phyloP scores from a whole-genome alignment of 2,888 invertebrate genomes.

The Drosophila subsilvestris region DNA sequence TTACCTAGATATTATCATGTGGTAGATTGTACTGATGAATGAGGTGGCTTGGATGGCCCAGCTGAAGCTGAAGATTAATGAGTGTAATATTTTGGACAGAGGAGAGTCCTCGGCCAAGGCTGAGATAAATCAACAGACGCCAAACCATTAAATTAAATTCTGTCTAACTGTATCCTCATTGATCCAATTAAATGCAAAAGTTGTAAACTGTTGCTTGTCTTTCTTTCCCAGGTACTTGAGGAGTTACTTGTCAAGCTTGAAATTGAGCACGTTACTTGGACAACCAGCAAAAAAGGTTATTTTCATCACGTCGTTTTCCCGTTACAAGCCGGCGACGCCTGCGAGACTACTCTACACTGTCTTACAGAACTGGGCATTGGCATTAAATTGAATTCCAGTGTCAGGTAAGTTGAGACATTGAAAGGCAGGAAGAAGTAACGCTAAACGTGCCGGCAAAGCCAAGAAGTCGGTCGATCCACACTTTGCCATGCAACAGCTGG shows the following conservation, averaged over 20 bases:
- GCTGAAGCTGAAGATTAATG: conserved; percentile 51
- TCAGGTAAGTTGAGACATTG: conserved; percentile 86
- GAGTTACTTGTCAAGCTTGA: conserved; percentile 88
- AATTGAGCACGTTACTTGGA: conserved; percentile 89
- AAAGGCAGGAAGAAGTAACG: conserved; percentile 20
- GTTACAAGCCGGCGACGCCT: conserved; percentile 88
- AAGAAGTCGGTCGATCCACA: conserved; percentile 32
- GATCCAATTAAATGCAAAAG: conserved; percentile 56
- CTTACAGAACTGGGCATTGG: conserved; percentile 90
- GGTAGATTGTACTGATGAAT: conserved; percentile 72
- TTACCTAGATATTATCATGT: conserved; percentile 56
- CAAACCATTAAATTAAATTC: conserved; percentile 3
- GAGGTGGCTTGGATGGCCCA: conserved; percentile 33
- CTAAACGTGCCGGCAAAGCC: conserved; percentile 65
- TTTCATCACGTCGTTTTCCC: conserved; percentile 90
- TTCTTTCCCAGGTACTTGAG: conserved; percentile 86
- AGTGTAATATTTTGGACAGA: neutral
- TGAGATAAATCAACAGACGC: conserved; percentile 9
- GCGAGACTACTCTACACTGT: conserved; percentile 90
- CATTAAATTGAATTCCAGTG: conserved; percentile 88
- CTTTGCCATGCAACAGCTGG: conserved; percentile 67
- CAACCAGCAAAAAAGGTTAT: conserved; percentile 88
- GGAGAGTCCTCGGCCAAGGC: conserved; percentile 1
- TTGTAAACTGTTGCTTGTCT: conserved; percentile 24
- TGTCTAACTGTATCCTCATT: conserved; percentile 3